Evolutionary conservation across 1,140 invertebrate species (phyloP).

Genomic region (Homarus americanus): DNA sequence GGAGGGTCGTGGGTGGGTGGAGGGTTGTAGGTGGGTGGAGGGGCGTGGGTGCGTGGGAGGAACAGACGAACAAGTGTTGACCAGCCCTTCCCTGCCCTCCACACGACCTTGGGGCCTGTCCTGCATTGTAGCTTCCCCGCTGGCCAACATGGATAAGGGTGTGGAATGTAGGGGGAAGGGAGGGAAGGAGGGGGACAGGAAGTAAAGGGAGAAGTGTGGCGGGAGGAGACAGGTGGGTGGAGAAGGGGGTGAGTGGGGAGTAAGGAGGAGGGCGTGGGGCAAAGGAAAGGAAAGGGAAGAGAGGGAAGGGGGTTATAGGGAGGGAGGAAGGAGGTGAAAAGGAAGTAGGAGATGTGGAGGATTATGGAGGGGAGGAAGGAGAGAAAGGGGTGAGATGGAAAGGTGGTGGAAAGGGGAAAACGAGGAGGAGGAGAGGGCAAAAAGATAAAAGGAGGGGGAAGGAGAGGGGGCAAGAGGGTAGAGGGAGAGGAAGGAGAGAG

Average conservation of each 20-base stretch:
- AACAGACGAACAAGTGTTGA: too few relatives aligned
- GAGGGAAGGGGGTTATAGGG: not conserved
- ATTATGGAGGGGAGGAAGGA: not conserved
- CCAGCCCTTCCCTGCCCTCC: too few relatives aligned
- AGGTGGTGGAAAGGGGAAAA: not conserved
- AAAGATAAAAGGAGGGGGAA: conserved; percentile 1
- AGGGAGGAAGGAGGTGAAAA: not conserved
- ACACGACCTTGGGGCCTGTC: too few relatives aligned
- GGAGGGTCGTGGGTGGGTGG: too few relatives aligned
- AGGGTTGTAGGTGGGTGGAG: too few relatives aligned
- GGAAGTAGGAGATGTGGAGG: not conserved
- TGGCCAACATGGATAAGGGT: too few relatives aligned
- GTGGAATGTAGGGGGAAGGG: not conserved
- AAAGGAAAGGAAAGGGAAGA: not conserved
- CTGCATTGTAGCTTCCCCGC: too few relatives aligned
- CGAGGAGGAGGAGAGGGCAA: not conserved
- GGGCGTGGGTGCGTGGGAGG: too few relatives aligned
- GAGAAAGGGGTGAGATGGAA: not conserved
- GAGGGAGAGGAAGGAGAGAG: not conserved
- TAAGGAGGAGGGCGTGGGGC: not conserved
- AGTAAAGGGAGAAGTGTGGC: not conserved
- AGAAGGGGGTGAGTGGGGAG: not conserved
- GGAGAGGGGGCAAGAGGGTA: conserved; percentile 8
- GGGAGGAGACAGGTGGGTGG: not conserved
- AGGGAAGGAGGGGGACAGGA: not conserved